These are phyloP conservation scores for Eupithecia subumbrata DNA, from an alignment of 2,888 invertebrate genomes.

Conservation along the genomic window DNA sequence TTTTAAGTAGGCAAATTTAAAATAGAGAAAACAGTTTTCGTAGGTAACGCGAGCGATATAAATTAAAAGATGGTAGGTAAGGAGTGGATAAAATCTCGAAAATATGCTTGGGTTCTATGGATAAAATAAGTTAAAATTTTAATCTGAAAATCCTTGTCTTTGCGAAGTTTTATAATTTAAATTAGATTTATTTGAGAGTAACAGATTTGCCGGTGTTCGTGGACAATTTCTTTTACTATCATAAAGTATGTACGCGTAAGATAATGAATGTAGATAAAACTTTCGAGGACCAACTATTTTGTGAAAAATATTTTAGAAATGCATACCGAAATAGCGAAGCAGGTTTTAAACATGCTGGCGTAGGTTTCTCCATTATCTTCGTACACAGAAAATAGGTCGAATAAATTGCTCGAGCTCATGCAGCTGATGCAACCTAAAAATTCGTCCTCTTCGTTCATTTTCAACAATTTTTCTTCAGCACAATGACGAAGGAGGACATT, in stretches of 20 bases:
- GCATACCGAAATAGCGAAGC: slow-evolving; percentile 73
- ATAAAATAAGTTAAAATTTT: neutral
- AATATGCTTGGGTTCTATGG: neutral
- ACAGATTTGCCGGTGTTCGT: neutral
- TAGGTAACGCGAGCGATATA: neutral
- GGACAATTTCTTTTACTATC: neutral
- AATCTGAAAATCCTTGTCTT: neutral
- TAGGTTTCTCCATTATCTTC: slow-evolving; percentile 74
- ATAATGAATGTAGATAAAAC: neutral
- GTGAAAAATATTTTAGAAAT: slow-evolving; percentile 31
- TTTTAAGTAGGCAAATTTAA: too few species aligned
- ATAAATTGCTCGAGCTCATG: slow-evolving; percentile 77
- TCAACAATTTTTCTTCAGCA: slow-evolving; percentile 43
- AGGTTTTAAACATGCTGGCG: slow-evolving; percentile 77
- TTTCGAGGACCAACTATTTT: slow-evolving; percentile 12
- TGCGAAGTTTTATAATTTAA: neutral
- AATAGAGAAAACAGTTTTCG: neutral
- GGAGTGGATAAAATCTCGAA: neutral
- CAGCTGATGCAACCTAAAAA: slow-evolving; percentile 81
- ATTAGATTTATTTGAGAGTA: neutral
- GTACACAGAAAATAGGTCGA: slow-evolving; percentile 79
- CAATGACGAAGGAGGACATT: slow-evolving; percentile 54
- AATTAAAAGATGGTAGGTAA: neutral
- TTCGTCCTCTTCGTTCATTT: slow-evolving; percentile 72
- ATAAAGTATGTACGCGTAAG: neutral